Percentiles rank a stretch among this genome's conserved stretches.
Evolutionary conservation across 2,113 vertebrate genomes (phyloP).

Genomic region (Eira barbara): DNA sequence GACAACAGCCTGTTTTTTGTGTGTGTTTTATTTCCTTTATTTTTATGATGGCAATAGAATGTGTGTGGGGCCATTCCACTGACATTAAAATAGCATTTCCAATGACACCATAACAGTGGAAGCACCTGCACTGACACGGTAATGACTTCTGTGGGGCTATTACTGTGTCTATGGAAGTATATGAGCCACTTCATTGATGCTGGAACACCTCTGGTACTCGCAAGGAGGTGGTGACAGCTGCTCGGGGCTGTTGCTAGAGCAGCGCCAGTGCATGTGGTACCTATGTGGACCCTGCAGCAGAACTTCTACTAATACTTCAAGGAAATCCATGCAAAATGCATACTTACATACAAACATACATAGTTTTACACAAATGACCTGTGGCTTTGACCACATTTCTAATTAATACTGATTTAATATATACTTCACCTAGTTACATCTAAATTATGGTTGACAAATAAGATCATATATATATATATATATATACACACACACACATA

Average conservation of each 20-base stretch:
- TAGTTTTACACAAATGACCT: not conserved
- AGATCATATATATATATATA: not conserved
- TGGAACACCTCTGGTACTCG: slow-evolving; percentile 54
- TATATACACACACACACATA: too few species aligned
- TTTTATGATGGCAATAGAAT: slow-evolving; percentile 17
- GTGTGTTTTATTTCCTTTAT: slow-evolving; percentile 3
- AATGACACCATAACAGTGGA: slow-evolving; percentile 52
- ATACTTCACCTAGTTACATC: not conserved
- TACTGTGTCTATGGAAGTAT: slow-evolving; percentile 18
- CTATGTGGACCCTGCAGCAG: not conserved
- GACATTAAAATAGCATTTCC: slow-evolving; percentile 53
- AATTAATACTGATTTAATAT: not conserved
- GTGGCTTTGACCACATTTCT: not conserved
- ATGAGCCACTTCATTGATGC: slow-evolving; percentile 73
- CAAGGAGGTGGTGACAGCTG: not conserved
- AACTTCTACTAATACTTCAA: not conserved
- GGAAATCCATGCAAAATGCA: not conserved
- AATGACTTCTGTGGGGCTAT: slow-evolving; percentile 67
- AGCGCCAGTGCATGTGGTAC: not conserved
- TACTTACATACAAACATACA: not conserved
- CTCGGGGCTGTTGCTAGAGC: slow-evolving; percentile 8
- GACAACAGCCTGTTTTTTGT: not conserved
- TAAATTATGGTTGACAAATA: not conserved
- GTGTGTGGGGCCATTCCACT: not conserved
- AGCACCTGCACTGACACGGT: not conserved